Evolutionary conservation across 2,888 invertebrate species (phyloP).

Genomic region (Sympetrum striolatum): DNA sequence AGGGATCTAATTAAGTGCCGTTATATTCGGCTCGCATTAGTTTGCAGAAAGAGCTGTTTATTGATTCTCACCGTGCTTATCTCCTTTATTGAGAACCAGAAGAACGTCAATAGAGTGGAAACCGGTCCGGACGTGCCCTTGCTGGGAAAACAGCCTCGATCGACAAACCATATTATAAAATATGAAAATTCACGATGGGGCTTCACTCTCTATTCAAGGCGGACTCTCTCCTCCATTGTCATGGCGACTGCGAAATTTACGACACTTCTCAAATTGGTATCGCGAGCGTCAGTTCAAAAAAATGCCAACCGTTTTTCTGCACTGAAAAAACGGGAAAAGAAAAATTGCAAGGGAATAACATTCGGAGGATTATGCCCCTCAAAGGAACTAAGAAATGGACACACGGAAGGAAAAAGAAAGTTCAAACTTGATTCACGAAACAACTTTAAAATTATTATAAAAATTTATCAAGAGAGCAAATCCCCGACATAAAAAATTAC

Average conservation of each 20-base stretch:
- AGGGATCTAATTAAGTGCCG: too few relatives aligned
- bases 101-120: neutral
- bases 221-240: neutral
- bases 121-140: neutral
- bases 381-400: too few relatives aligned
- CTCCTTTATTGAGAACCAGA: neutral
- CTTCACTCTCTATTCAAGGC: neutral
- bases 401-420: too few relatives aligned
- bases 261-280: neutral
- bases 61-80: neutral
- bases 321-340: too few relatives aligned
- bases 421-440: too few relatives aligned
- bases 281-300: neutral
- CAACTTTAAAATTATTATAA: too few relatives aligned
- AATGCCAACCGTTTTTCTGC: neutral
- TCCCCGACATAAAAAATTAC: too few relatives aligned
- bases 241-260: neutral
- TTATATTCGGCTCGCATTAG: neutral
- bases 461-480: too few relatives aligned
- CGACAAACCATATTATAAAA: neutral
- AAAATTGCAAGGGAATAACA: too few relatives aligned
- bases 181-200: neutral
- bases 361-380: too few relatives aligned
- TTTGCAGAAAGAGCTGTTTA: neutral
- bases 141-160: neutral